Evolutionary conservation across 2,113 vertebrate genomes (phyloP), one percentile per base, ranked within the genome.

Genomic region (Sialia sialis): DNA sequence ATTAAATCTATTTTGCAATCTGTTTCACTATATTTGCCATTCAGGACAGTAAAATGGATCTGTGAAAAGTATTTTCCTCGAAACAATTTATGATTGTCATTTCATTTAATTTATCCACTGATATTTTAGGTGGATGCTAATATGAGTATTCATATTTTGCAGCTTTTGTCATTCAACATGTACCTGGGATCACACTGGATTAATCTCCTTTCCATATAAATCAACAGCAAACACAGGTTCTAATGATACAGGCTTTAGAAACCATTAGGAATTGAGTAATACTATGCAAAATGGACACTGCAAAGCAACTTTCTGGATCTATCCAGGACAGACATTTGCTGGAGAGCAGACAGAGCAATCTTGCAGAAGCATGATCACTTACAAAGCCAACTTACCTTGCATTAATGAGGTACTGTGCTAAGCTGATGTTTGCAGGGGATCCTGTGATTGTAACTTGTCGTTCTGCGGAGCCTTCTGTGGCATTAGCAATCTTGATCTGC

Each of bases 361-460:
- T 92, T 0, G 46, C 77, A 87, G 93, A 94, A 96, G 78, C 81
- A 34, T 67, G 60, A 86, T 59, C 81, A 93, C 94, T 96, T 87
- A 93, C 85, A 96, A 84, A 97, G 64, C 78, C 62, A 93, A 92
- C 98, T 98, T 98, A 99, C 99, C 99, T 99, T 98, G 98, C 99
- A 84, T 98, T 98, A 98, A 99, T 99, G 98, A 99, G 99, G 98
- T 99, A 99, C 95, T 99, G 99, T 96, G 99, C 99, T 97, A 99
- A 97, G 93, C 98, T 98, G 98, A 99, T 99, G 96, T 98, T 99
- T 97, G 98, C 98, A 51, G 98, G 99, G 51, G 99, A 98, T 97
- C 99, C 99, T 76, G 98, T 99, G 98, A 99, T 99, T 95, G 98
- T 99, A 97, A 99, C 98, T 98, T 99, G 98, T 96, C 99, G 98